Evolutionary conservation across 1,140 invertebrate species (phyloP).

Genomic region (Penaeus indicus): DNA sequence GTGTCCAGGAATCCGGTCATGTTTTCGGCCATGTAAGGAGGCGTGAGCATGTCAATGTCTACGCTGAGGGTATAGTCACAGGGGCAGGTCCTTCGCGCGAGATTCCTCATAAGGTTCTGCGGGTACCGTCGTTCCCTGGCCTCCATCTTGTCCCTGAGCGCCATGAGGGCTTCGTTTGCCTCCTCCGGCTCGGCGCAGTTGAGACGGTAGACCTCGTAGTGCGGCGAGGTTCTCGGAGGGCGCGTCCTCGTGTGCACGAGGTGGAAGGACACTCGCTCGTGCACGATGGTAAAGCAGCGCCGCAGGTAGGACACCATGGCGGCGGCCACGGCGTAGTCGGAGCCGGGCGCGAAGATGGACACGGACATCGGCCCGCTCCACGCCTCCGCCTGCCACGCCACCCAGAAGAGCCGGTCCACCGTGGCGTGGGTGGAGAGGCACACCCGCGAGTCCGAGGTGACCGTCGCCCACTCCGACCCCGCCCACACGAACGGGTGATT

Average conservation of each 20-base stretch:
- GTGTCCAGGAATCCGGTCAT: conserved; percentile 32
- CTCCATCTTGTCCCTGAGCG: background rate
- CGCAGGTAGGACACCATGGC: conserved; percentile 41
- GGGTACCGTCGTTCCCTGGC: conserved; percentile 6
- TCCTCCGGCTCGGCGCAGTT: conserved; percentile 21
- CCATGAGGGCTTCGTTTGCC: conserved; percentile 13
- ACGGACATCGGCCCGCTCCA: conserved; percentile 46
- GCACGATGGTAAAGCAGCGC: conserved; percentile 26
- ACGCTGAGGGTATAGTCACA: too few species aligned
- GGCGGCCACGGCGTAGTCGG: conserved; percentile 38
- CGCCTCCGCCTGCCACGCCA: conserved; percentile 29
- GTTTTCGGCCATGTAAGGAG: conserved; percentile 20
- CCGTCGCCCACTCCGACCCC: conserved; percentile 18
- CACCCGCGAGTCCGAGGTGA: background rate
- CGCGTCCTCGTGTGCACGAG: conserved; percentile 26
- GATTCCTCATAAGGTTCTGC: background rate
- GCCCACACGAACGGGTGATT: conserved; percentile 35
- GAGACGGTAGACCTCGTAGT: background rate
- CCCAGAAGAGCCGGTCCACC: conserved; percentile 28
- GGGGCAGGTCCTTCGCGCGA: too few species aligned
- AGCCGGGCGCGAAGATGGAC: conserved; percentile 15
- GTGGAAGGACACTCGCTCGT: conserved; percentile 33
- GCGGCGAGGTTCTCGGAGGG: background rate
- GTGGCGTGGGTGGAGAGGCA: conserved; percentile 42
- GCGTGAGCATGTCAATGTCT: too few species aligned